Conservation (phyloP, 2,113 vertebrate species). For the Gymnogyps californianus region DNA sequence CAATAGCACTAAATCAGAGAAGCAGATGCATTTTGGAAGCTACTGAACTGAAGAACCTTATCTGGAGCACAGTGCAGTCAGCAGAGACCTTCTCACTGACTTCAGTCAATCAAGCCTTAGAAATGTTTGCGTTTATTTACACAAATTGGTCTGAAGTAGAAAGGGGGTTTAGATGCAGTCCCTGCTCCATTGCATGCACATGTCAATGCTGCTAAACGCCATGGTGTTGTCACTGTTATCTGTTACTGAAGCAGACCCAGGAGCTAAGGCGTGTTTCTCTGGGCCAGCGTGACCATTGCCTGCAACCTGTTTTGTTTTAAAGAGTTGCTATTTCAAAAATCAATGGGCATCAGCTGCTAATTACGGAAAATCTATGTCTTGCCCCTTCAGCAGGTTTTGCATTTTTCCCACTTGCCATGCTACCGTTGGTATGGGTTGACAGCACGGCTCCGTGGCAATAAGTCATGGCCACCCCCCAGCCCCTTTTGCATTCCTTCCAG, state of each 20-base stretch:
- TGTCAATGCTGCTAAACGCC: not conserved
- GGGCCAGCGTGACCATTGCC: not conserved
- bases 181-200: not conserved
- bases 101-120: slow-evolving; percentile 29
- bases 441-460: not conserved
- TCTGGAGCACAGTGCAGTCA: slow-evolving; percentile 51
- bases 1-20: slow-evolving; percentile 56
- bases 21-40: slow-evolving; percentile 57
- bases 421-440: not conserved
- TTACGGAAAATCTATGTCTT: slow-evolving; percentile 56
- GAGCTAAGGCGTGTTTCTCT: not conserved
- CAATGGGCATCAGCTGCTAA: slow-evolving; percentile 52
- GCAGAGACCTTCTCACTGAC: slow-evolving; percentile 39
- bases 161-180: not conserved
- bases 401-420: not conserved
- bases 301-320: not conserved
- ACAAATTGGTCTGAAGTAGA: not conserved
- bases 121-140: slow-evolving; percentile 2
- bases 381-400: slow-evolving; percentile 34
- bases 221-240: not conserved
- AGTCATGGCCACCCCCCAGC: not conserved
- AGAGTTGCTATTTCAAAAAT: slow-evolving; percentile 54
- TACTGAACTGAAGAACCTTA: slow-evolving; percentile 52
- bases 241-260: not conserved
- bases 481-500: not conserved